A percentile compares a stretch with the other conserved stretches of the same genome.
Evolutionary conservation across 2,113 vertebrate genomes (phyloP).

Genomic region (Electrona antarctica): DNA sequence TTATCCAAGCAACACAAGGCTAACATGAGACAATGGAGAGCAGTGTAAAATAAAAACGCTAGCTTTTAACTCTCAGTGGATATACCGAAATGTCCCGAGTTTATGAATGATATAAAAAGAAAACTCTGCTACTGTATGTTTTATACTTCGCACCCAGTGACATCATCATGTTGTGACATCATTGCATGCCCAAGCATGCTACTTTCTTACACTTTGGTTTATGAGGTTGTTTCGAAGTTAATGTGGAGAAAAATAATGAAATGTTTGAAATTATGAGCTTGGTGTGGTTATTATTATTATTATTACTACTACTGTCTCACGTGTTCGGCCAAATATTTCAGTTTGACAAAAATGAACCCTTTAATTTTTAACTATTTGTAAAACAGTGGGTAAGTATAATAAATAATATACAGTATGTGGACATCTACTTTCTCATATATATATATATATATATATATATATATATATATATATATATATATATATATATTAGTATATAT

Average conservation of each 20-base stretch:
- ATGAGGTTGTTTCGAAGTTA: conserved; percentile 84
- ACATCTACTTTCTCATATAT: too few relatives aligned
- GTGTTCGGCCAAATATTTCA: not conserved
- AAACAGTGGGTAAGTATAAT: too few relatives aligned
- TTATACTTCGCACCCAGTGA: conserved; percentile 83
- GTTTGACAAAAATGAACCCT: not conserved
- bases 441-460: too few relatives aligned
- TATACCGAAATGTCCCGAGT: conserved; percentile 71
- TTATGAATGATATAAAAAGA: conserved; percentile 79
- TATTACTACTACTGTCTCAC: not conserved
- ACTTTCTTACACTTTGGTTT: conserved; percentile 85
- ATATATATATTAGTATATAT: too few relatives aligned
- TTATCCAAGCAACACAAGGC: conserved; percentile 74
- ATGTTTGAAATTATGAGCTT: conserved; percentile 76
- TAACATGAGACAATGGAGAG: conserved; percentile 70
- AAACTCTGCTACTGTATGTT: conserved; percentile 82
- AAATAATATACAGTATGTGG: too few relatives aligned
- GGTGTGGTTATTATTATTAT: conserved; percentile 59
- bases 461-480: too few relatives aligned
- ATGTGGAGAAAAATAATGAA: conserved; percentile 82
- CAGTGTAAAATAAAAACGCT: conserved; percentile 79
- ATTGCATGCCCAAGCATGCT: conserved; percentile 85
- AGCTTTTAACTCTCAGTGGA: conserved; percentile 80
- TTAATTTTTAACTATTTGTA: not conserved
- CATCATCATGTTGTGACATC: conserved; percentile 85